Percentiles rank a stretch among this genome's conserved stretches.
Conservation (phyloP, 2,888 invertebrate genomes). For the Sympetrum striolatum region DNA sequence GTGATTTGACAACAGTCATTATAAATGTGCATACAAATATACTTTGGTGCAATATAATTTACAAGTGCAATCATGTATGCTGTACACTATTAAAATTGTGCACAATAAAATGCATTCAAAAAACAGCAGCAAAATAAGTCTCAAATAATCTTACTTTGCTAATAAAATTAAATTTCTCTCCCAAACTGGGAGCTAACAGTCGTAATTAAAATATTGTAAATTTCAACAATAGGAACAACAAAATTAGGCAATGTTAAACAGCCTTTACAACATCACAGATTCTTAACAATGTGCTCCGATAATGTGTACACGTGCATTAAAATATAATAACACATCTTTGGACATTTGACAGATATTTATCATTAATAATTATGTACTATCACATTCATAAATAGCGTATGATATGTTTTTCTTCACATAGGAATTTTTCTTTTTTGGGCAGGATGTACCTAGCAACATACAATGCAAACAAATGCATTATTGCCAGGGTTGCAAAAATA, state of each 20-base stretch:
- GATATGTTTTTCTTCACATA: conserved; percentile 28
- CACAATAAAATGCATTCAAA: neutral
- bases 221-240: conserved; percentile 10
- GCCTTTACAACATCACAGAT: conserved; percentile 34
- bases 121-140: conserved; percentile 21
- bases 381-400: conserved; percentile 9
- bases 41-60: conserved; percentile 4
- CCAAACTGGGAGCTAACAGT: conserved; percentile 11
- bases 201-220: neutral
- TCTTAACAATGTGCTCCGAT: conserved; percentile 22
- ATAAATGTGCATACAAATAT: conserved; percentile 21
- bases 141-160: conserved; percentile 7
- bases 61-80: conserved; percentile 22
- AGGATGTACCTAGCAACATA: neutral
- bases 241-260: neutral
- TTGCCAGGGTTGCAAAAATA: neutral
- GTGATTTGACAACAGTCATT: conserved; percentile 15
- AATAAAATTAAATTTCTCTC: conserved; percentile 14
- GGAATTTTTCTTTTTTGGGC: neutral
- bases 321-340: neutral
- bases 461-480: neutral
- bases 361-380: neutral
- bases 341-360: neutral
- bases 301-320: conserved; percentile 20
- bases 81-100: conserved; percentile 6